A percentile compares a stretch with the other conserved stretches of the same genome.
Evolutionary conservation across 2,888 invertebrate species (phyloP).

Genomic region (Cryptophagus acutangulus): DNA sequence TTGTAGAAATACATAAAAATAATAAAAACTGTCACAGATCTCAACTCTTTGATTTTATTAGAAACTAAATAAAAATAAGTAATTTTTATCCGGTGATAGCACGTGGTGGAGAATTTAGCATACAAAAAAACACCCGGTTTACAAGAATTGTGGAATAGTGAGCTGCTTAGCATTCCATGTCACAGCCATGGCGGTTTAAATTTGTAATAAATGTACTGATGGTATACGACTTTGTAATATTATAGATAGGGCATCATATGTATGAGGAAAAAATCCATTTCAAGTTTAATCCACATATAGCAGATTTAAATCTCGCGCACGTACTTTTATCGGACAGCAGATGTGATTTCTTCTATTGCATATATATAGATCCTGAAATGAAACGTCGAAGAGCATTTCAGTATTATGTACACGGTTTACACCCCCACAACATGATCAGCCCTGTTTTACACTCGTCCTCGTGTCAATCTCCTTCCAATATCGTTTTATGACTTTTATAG

Average conservation of each 20-base stretch:
- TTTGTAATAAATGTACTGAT: constrained; percentile 16
- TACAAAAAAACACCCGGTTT: too few species aligned
- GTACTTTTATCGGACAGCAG: constrained; percentile 42
- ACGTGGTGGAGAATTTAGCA: too few species aligned
- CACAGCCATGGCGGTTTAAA: constrained; percentile 5
- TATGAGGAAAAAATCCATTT: constrained; percentile 40
- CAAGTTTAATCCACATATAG: constrained; percentile 40
- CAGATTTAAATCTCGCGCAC: constrained; percentile 43
- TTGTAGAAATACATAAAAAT: too few species aligned
- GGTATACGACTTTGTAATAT: constrained; percentile 34
- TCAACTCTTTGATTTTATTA: too few species aligned
- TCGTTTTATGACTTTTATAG: too few species aligned
- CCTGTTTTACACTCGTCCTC: constrained; percentile 10
- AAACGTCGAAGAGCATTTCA: constrained; percentile 26
- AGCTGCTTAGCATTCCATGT: constrained; percentile 6
- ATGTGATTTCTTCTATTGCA: too few species aligned
- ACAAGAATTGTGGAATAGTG: too few species aligned
- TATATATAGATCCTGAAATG: too few species aligned
- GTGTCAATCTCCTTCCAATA: constrained; percentile 25
- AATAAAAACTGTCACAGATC: too few species aligned
- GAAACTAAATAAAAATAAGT: too few species aligned
- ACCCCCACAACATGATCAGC: constrained; percentile 32
- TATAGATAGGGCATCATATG: constrained; percentile 29
- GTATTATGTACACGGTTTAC: constrained; percentile 39
- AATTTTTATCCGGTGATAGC: too few species aligned